Base-by-base conservation (phyloP, 37 sponge, comb jelly and placozoan species). In the Spongilla lacustris region DNA sequence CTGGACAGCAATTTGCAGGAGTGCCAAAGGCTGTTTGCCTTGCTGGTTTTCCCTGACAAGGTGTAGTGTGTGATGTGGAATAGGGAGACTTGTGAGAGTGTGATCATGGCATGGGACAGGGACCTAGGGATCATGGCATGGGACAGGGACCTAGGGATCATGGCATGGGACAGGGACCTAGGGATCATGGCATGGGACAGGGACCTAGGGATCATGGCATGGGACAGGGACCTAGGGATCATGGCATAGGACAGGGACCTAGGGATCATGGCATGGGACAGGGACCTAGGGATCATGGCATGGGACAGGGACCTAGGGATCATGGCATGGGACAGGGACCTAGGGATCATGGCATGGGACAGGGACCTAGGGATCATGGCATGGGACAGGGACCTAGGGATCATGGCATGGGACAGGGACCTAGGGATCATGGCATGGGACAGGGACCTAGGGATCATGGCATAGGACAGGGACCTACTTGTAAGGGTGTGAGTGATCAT, bases 1-100 rank as follows among this genome's bases (percentile, higher is more conserved):
- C 50, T 88, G n/a, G 94, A 94, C 50, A 66, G 86, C 29, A 86
- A 79, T 2, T 37, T 91, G 32, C 80, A 76, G 29, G 77, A 75
- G 19, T 76, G 75, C 24, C 72, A 81, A 23, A 27, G 29, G 29
- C 72, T 94, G 36, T 74, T 88, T 76, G 85, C 83, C 14, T 22
- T 32, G 4, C 73, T 87, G 4, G 70, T 82, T 25, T 93, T 93
- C 76, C 79, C 78, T 68, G 88, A 93, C 49, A 67, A 81, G 76
- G 84, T 78, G 46, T 0, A 66, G 5, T 32, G 21, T 26, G 25
- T n/a, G 28, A 11, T 27, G 30, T 66, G 28, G 81, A 25, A 69
- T 34, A 13, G 34, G 33, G 68, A 0, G 34, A 38, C 4, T 36
- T 78, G 36, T 23, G 36, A 72, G 30, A 29, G 73, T 8, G 21